A percentile compares a stretch with the other conserved stretches of the same genome.
Conservation (phyloP, 2,888 invertebrate genomes). For the Chymomyza procnemis region DNA sequence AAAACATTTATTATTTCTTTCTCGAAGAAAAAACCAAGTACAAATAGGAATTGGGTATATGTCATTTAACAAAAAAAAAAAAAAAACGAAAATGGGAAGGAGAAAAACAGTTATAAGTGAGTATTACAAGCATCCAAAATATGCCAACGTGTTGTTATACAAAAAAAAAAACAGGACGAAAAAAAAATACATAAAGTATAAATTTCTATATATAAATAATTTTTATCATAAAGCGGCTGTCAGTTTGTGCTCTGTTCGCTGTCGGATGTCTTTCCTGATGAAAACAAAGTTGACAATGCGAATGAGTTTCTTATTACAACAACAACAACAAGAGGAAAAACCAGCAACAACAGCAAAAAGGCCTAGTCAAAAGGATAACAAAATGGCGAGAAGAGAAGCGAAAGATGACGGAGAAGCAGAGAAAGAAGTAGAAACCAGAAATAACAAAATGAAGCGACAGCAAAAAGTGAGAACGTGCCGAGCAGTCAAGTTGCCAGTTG, state of each 20-base stretch:
- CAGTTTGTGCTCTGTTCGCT: conserved; percentile 37
- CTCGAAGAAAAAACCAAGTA: neutral
- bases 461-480: conserved; percentile 67
- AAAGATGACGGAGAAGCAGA: conserved; percentile 31
- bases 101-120: neutral
- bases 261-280: conserved; percentile 45
- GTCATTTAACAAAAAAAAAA: neutral
- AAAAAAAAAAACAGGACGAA: neutral
- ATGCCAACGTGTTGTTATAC: neutral
- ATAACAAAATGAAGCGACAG: conserved; percentile 70
- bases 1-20: too few relatives aligned
- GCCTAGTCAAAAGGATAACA: neutral
- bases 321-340: conserved; percentile 22
- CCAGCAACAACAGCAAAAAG: conserved; percentile 19
- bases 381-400: conserved; percentile 9
- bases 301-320: conserved; percentile 69
- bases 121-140: neutral
- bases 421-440: conserved; percentile 25
- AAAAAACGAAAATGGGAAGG: too few relatives aligned
- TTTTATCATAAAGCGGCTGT: conserved; percentile 65
- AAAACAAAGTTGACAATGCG: conserved; percentile 71
- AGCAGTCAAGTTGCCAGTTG: neutral
- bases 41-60: neutral
- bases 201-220: neutral
- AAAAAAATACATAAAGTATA: conserved; percentile 1